phyloP scores from a whole-genome alignment of 2,888 invertebrate genomes.

The Andrena camellia region DNA sequence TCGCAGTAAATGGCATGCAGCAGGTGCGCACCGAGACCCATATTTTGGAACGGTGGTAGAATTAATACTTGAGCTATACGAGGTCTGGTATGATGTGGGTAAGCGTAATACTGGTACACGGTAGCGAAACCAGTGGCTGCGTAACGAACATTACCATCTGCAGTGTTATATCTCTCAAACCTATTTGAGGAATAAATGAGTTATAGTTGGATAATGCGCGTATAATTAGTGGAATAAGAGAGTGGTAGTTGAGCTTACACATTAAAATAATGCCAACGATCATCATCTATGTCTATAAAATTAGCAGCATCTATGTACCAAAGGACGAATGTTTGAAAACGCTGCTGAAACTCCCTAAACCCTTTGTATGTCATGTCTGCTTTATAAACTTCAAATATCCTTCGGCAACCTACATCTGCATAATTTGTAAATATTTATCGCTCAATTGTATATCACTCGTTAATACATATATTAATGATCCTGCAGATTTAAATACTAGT shows the following conservation, averaged over 20 bases:
- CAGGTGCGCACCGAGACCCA: constrained; percentile 94
- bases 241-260: constrained; percentile 87
- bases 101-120: constrained; percentile 97
- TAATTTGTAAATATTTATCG: constrained; percentile 7
- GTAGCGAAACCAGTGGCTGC: constrained; percentile 95
- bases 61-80: constrained; percentile 97
- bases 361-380: constrained; percentile 90
- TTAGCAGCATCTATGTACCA: constrained; percentile 99
- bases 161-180: constrained; percentile 89
- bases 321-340: constrained; percentile 95
- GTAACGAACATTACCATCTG: constrained; percentile 88
- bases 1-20: constrained; percentile 88
- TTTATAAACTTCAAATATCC: constrained; percentile 92
- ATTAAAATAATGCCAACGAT: constrained; percentile 95
- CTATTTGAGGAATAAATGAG: constrained; percentile 82
- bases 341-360: constrained; percentile 92
- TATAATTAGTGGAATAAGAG: neutral
- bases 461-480: neutral
- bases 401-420: constrained; percentile 78
- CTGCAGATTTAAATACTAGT: neutral
- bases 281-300: constrained; percentile 96
- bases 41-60: constrained; percentile 95
- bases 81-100: constrained; percentile 94
- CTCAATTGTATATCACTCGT: neutral
- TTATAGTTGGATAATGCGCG: neutral